These are phyloP conservation scores for Clusia tigrina DNA, from an alignment of 2,888 invertebrate genomes.

Conservation along the genomic window DNA sequence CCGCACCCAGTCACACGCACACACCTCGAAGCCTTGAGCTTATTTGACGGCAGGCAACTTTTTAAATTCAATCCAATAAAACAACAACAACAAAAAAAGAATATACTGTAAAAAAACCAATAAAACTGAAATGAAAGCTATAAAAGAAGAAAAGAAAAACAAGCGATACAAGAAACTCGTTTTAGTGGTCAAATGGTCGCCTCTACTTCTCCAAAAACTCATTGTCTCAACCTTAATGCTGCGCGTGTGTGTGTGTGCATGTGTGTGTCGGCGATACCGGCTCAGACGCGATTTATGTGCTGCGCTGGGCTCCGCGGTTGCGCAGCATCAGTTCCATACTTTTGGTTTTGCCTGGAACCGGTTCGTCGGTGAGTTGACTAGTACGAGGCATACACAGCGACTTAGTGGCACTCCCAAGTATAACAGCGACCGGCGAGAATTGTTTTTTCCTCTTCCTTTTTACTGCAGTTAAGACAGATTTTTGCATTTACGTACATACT, in stretches of 20 bases:
- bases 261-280: not conserved
- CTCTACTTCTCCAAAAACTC: not conserved
- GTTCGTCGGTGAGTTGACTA: too few relatives aligned
- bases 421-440: too few relatives aligned
- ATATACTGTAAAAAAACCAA: not conserved
- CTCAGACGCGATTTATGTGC: slow-evolving; percentile 3
- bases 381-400: too few relatives aligned
- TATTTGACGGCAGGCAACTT: not conserved
- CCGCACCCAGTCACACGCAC: too few relatives aligned
- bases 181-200: not conserved
- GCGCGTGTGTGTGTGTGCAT: slow-evolving; percentile 6
- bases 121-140: not conserved
- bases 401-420: too few relatives aligned
- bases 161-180: not conserved
- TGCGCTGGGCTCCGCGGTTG: not conserved
- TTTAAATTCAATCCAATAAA: not conserved
- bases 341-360: slow-evolving; percentile 54
- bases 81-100: not conserved
- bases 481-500: too few relatives aligned
- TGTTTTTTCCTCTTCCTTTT: too few relatives aligned
- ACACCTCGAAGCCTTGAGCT: not conserved
- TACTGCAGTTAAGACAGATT: too few relatives aligned
- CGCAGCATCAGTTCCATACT: slow-evolving; percentile 41
- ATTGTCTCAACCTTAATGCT: slow-evolving; percentile 14
- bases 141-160: not conserved